phyloP scores from a whole-genome alignment of 2,113 vertebrate genomes.

The Microtus ochrogaster region DNA sequence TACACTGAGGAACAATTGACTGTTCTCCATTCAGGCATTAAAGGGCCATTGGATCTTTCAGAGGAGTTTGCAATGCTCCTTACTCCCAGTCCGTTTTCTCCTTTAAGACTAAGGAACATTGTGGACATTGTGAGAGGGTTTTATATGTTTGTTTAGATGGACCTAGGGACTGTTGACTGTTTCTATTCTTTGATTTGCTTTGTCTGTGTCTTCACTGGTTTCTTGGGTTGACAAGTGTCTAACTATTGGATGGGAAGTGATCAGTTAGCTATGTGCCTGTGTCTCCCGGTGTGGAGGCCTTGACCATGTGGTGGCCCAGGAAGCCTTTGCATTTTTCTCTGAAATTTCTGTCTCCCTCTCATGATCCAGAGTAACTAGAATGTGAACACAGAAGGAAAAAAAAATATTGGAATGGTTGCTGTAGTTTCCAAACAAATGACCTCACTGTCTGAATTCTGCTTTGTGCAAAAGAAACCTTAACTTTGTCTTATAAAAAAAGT shows the following conservation, averaged over 20 bases:
- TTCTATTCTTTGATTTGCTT: not conserved
- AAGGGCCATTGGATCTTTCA: not conserved
- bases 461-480: constrained; percentile 55
- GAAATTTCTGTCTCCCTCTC: constrained; percentile 23
- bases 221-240: not conserved
- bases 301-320: not conserved
- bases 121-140: not conserved
- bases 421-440: constrained; percentile 80
- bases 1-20: not conserved
- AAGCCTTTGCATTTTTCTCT: constrained; percentile 36
- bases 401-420: constrained; percentile 50
- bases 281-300: not conserved
- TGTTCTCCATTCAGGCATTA: not conserved
- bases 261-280: not conserved
- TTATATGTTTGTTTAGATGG: not conserved
- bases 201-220: not conserved
- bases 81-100: not conserved
- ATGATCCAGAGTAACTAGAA: constrained; percentile 59
- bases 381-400: not conserved
- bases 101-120: not conserved
- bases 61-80: not conserved
- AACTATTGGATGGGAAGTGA: not conserved
- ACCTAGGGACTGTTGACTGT: not conserved
- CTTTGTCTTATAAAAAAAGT: constrained; percentile 69
- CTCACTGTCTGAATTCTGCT: constrained; percentile 69